Evolutionary conservation across 2,797 vertebrate genomes (phyloP).

Genomic region (Malacoctenus gilli): DNA sequence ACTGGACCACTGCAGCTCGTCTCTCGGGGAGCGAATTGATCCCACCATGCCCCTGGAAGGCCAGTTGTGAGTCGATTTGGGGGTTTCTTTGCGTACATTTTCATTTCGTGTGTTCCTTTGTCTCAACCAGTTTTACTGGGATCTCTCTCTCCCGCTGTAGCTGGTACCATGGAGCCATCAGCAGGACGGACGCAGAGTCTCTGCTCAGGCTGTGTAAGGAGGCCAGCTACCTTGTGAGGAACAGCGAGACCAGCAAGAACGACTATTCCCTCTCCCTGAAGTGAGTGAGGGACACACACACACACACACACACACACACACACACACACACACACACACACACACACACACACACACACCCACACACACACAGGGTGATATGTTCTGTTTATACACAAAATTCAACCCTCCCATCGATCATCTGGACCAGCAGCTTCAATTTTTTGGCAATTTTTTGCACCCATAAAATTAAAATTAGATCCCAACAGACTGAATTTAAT

Average conservation of each 20-base stretch:
- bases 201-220: slow-evolving; percentile 96
- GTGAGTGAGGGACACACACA: slow-evolving; percentile 84
- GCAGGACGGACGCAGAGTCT: slow-evolving; percentile 93
- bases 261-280: slow-evolving; percentile 98
- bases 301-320: too few relatives aligned
- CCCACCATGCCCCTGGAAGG: slow-evolving; percentile 92
- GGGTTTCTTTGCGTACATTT: background rate
- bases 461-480: too few relatives aligned
- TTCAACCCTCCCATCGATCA: too few relatives aligned
- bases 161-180: slow-evolving; percentile 99
- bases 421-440: too few relatives aligned
- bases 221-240: slow-evolving; percentile 97
- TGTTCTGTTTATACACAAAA: too few relatives aligned
- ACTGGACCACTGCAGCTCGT: slow-evolving; percentile 82
- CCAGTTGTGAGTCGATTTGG: slow-evolving; percentile 90
- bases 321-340: too few relatives aligned
- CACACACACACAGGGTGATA: too few relatives aligned
- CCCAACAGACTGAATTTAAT: too few relatives aligned
- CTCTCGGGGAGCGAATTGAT: slow-evolving; percentile 90
- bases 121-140: background rate
- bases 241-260: slow-evolving; percentile 98
- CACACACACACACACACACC: too few relatives aligned
- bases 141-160: slow-evolving; percentile 65
- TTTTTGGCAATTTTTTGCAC: too few relatives aligned
- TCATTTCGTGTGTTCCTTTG: background rate